Conservation (phyloP, 2,113 vertebrate genomes). For the Agelaius tricolor region DNA sequence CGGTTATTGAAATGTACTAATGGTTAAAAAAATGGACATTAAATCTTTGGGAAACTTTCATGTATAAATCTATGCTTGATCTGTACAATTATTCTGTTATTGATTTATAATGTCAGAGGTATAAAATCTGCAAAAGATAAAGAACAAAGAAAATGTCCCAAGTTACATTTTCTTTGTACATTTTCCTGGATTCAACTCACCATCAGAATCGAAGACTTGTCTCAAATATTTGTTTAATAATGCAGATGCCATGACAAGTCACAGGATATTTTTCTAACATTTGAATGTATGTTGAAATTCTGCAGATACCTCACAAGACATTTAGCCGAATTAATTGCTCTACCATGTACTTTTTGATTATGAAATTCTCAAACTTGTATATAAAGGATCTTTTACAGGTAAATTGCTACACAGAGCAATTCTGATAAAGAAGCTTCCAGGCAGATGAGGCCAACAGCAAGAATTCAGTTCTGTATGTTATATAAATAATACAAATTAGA, state of each 20-base stretch:
- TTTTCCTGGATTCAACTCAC: background rate
- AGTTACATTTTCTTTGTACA: background rate
- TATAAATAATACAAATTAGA: background rate
- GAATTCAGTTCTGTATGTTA: background rate
- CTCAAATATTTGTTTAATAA: background rate
- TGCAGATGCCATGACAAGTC: background rate
- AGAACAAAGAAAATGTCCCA: background rate
- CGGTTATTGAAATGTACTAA: slow-evolving; percentile 48
- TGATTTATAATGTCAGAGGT: background rate
- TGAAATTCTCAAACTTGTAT: background rate
- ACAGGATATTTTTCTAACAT: slow-evolving; percentile 6
- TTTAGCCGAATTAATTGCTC: slow-evolving; percentile 1
- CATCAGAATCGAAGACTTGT: background rate
- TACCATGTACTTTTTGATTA: background rate
- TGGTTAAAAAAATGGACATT: slow-evolving; percentile 58
- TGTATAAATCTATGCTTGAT: slow-evolving; percentile 38
- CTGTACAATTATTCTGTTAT: slow-evolving; percentile 36
- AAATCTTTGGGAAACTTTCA: slow-evolving; percentile 46
- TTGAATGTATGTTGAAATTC: background rate
- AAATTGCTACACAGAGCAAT: background rate
- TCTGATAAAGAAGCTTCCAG: background rate
- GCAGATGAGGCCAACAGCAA: background rate
- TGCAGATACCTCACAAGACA: background rate
- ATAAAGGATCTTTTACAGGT: background rate
- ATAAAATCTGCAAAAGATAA: background rate